Base-by-base conservation (phyloP, 2,113 vertebrate genomes). In the Leiothrix lutea region DNA sequence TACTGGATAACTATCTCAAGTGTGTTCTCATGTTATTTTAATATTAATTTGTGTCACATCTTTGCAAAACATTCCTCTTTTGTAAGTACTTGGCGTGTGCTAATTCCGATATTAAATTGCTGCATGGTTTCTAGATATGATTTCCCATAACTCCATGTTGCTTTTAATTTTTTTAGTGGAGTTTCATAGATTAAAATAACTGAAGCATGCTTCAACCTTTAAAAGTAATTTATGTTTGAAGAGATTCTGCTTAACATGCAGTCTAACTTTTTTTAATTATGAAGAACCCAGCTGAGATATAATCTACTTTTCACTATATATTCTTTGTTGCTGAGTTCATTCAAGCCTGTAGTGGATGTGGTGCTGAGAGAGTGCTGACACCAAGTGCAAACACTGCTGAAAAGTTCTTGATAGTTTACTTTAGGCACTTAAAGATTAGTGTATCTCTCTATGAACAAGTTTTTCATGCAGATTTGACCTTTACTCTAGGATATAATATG, bases 281-380 rank as follows among this genome's bases (percentile, higher is more conserved):
- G 58, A 96, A 94, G 90, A 95, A 54, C 67, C 44, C 45, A 95
- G 17, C 94, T 92, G 85, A 94, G 71, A 96, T 96, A 96, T 82
- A 86, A 80, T 95, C 79, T 95, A 31, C 91, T 88, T 97, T 96
- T 93, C 84, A 42, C 74, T 97, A 4, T 81, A 81, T 95, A 85
- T 94, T 89, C 90, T 97, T 94, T 95, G 94, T 92, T 96, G 72
- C 92, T 87, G 80, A 86, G 73, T 92, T 95, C 96, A 84, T 96
- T 95, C 73, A 72, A 77, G 80, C 90, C 83, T 95, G 78, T 97
- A 92, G 96, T 95, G 92, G 88, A 95, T 96, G 56, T 91, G 94
- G 94, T 97, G 96, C 92, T 97, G 96, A 98, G 96, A 97, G 97
- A 98, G 96, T 97, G 96, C 95, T 98, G 97, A 98, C 97, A 95